phyloP scores from a whole-genome alignment of 2,797 vertebrate genomes.

The Sebastes vulpes region DNA sequence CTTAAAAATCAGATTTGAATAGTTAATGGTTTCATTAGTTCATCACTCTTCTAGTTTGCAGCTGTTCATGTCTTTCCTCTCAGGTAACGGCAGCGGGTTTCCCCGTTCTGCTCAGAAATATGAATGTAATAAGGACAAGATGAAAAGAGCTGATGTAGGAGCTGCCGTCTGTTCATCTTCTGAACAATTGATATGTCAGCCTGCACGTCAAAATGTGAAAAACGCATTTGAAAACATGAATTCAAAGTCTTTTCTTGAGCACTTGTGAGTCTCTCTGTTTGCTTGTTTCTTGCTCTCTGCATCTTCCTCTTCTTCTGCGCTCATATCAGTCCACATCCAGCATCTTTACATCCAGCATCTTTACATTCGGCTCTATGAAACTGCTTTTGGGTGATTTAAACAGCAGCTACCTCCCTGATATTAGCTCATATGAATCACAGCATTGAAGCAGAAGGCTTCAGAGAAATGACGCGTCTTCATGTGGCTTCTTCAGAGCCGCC shows the following conservation, averaged over 20 bases:
- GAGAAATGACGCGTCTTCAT: constrained; percentile 55
- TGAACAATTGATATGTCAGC: constrained; percentile 14
- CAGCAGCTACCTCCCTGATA: constrained; percentile 11
- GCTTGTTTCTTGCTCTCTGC: background rate
- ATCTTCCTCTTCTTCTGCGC: background rate
- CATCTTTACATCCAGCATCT: background rate
- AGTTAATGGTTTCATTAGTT: background rate
- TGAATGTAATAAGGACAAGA: background rate
- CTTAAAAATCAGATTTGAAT: background rate
- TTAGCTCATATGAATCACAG: constrained; percentile 29
- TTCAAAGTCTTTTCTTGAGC: constrained; percentile 12
- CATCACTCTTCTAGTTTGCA: background rate
- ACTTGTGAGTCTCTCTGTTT: background rate
- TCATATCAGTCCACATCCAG: background rate
- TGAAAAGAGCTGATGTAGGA: background rate
- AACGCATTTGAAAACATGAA: background rate
- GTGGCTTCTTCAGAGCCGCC: constrained; percentile 49
- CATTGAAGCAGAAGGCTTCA: constrained; percentile 30
- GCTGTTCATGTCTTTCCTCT: constrained; percentile 12
- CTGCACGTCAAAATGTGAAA: constrained; percentile 17
- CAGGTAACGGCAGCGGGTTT: constrained; percentile 6
- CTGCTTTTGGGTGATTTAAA: background rate
- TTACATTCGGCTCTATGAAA: background rate
- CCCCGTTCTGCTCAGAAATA: background rate
- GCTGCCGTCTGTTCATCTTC: constrained; percentile 6